Evolutionary conservation across 2,797 vertebrate genomes (phyloP), one percentile per base, ranked within the genome.

Genomic region (Malacoctenus gilli): DNA sequence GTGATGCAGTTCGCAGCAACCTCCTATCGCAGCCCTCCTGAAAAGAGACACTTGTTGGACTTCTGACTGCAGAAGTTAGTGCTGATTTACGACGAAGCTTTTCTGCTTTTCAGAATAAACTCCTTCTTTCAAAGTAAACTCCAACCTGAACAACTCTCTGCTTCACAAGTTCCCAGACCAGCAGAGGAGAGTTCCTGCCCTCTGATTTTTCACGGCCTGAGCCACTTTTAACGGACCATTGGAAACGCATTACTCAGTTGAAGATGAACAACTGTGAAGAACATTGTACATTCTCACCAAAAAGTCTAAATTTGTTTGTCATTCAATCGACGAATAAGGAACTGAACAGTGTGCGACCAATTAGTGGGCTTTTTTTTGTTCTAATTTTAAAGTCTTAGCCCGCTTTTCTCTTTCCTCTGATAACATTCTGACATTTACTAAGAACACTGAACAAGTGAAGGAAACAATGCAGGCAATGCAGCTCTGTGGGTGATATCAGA

Each of bases 181-280:
- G 14, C 19, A 37, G 28, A 44, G 38, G 59, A 30, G 47, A 55
- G 50, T 59, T 64, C 65, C 69, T 59, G 48, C 42, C 52, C 63
- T 42, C 44, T 60, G 66, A 68, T 62, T 72, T 66, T 61, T 77
- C 77, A 84, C 74, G 76, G 73, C 72, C 68, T 52, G 19, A 76
- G 32, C 15, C 68, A 52, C 11, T 64, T 77, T 75, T 58, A 77
- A 65, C 59, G 31, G 70, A 35, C 64, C 54, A 80, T 85, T 83
- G 65, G 81, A 72, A 84, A 80, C 59, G 71, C 71, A 68, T 82
- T 76, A 56, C 72, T 63, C 1, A 59, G 62, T 70, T 82, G 60
- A 67, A 62, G 25, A 59, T 37, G n/a, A 18, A 47, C 40, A 36
- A 14, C 39, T 40, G 42, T 43, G 53, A 60, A 31, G 51, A 0